Evolutionary conservation across 2,888 invertebrate species (phyloP), one percentile per base, ranked within the genome.

Genomic region (Itoplectis maculator): DNA sequence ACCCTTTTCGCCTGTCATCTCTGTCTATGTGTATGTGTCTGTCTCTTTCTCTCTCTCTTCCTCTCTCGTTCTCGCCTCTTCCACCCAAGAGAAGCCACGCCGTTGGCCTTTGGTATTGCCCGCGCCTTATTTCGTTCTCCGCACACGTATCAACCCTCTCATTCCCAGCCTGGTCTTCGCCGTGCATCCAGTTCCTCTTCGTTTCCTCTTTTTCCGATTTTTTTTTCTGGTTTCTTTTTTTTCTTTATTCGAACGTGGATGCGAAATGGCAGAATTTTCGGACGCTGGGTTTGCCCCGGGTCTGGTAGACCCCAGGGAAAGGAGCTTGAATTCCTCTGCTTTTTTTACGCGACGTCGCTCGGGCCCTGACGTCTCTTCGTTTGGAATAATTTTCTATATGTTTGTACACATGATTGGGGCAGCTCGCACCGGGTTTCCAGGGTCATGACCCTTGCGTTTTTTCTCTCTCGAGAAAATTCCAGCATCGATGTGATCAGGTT

Each of bases 41-140:
- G n/a, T n/a, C n/a, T n/a, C n/a, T n/a, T n/a, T n/a, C n/a, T 61
- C 69, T 56, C 59, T 54, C 74, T 45, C 72, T 75, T 37, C 54
- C 65, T n/a, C 13, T 29, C n/a, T 13, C 56, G 13, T 56, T 59
- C 29, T 37, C 37, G 13, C 59, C 8, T n/a, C 13, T 37, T n/a
- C 37, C 37, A 15, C 15, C 5, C 13, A 42, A 42, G 40, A 51
- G 70, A 59, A 61, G 70, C 73, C 49, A 65, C 70, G 42, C 49
- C 70, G 37, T 65, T 42, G 73, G 45, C 40, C 35, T 65, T 35
- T 59, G 45, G 82, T 85, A 85, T 87, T 85, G 88, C 87, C 82
- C 88, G 90, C 29, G 90, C 29, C 88, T 89, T 89, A 89, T 89
- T 90, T 90, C 84, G 90, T 86, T 88, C 87, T 87, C 90, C 83